Conservation (phyloP, 35 echinoderm and acorn worm genomes). For the Acanthaster planci region DNA sequence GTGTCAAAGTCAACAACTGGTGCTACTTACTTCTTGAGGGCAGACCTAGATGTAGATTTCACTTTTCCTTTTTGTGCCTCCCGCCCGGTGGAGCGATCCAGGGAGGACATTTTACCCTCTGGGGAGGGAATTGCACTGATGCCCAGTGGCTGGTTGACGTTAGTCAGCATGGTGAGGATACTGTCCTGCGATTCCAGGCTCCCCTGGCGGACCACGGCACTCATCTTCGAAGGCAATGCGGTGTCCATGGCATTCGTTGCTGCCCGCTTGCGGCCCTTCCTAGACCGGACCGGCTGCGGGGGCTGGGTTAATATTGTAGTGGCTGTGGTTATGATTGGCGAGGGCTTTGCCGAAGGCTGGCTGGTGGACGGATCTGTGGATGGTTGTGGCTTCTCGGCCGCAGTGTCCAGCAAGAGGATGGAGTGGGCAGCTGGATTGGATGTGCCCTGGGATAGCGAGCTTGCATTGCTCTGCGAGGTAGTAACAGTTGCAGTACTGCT, state of each 20-base stretch:
- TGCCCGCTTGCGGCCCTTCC: conserved; percentile 37
- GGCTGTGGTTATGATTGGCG: not conserved
- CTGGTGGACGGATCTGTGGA: conserved; percentile 16
- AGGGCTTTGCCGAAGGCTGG: not conserved
- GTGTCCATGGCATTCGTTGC: not conserved
- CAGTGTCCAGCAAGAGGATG: not conserved
- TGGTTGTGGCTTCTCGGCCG: not conserved
- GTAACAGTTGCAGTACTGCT: conserved; percentile 25
- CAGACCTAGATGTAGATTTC: not conserved
- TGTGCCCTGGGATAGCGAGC: not conserved
- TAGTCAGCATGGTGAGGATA: conserved; percentile 83
- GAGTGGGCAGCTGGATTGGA: not conserved
- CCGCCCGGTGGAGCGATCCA: conserved; percentile 4
- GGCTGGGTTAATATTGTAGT: not conserved
- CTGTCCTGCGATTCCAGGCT: conserved; percentile 62
- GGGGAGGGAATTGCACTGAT: conserved; percentile 98
- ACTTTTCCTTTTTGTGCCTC: not conserved
- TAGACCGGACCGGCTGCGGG: conserved; percentile 17
- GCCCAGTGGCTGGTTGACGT: conserved; percentile 86
- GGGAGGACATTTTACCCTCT: conserved; percentile 42
- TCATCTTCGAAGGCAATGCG: conserved; percentile 33
- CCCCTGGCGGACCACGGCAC: not conserved
- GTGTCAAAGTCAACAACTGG: too few species aligned
- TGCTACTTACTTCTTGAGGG: not conserved
- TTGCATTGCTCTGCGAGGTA: not conserved